Conservation (phyloP, 1,140 invertebrate genomes). For the Cyclina sinensis region DNA sequence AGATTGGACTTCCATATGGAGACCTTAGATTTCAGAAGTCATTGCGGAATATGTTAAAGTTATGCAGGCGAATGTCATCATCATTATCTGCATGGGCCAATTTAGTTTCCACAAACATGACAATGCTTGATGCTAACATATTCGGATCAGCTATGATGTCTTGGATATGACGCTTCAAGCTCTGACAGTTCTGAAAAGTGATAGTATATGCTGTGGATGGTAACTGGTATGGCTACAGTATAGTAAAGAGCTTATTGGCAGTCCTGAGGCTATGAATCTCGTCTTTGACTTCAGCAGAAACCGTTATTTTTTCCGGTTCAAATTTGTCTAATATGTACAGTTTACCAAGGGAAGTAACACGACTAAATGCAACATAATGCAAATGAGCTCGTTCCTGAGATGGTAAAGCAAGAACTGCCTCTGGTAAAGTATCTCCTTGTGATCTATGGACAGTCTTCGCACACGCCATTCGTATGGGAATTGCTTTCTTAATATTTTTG, state of each 20-base stretch:
- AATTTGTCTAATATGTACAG: constrained; percentile 29
- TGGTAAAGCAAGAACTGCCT: constrained; percentile 33
- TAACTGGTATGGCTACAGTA: constrained; percentile 1
- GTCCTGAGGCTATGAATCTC: constrained; percentile 40
- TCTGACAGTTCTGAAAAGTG: constrained; percentile 41
- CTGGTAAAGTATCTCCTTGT: constrained; percentile 43
- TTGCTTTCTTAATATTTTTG: constrained; percentile 26
- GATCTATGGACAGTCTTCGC: constrained; percentile 52
- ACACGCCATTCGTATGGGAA: constrained; percentile 23
- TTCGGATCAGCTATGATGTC: constrained; percentile 41
- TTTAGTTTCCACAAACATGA: constrained; percentile 33
- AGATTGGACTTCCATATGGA: constrained; percentile 24
- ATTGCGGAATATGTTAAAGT: background rate
- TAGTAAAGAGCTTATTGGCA: background rate
- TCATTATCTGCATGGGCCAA: background rate
- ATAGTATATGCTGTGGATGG: background rate
- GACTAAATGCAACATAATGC: constrained; percentile 59
- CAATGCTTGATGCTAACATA: constrained; percentile 3
- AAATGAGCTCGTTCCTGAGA: constrained; percentile 29
- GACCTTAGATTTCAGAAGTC: constrained; percentile 17
- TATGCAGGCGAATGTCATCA: background rate
- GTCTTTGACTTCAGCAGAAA: constrained; percentile 1
- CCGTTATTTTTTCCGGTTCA: constrained; percentile 42
- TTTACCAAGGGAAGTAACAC: constrained; percentile 22
- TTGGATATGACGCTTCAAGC: constrained; percentile 34